Evolutionary conservation across 2,797 vertebrate genomes (phyloP).

Genomic region (Tarsius wallacei): DNA sequence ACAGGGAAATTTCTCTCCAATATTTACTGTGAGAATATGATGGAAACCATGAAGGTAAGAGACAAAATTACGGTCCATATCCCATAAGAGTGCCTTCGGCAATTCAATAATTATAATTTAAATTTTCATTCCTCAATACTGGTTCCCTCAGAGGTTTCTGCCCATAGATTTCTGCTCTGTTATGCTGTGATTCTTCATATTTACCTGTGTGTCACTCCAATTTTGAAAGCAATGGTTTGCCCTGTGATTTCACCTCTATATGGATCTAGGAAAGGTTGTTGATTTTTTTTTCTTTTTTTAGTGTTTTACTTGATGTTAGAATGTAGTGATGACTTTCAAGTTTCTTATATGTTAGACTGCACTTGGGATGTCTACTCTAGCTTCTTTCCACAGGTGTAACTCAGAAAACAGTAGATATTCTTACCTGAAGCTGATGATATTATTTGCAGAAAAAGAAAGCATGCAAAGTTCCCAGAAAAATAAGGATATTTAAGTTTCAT

Average conservation of each 20-base stretch:
- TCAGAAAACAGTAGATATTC: neutral
- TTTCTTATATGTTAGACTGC: no score
- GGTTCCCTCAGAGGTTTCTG: neutral
- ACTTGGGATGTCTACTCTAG: no score
- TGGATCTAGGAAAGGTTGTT: neutral
- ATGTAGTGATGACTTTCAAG: no score
- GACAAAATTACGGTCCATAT: neutral
- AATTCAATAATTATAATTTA: neutral
- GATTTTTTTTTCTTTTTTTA: no score
- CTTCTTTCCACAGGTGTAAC: neutral
- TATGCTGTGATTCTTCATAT: neutral
- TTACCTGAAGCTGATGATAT: conserved; percentile 29
- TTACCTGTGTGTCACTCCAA: neutral
- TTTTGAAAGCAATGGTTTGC: neutral
- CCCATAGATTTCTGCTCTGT: neutral
- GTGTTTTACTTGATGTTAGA: no score
- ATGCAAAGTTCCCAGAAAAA: neutral
- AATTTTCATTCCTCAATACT: neutral
- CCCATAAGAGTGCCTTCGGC: neutral
- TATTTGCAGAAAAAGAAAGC: conserved; percentile 24
- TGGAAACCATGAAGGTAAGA: neutral
- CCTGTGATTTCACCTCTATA: neutral
- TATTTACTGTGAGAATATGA: neutral
- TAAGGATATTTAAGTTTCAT: neutral
- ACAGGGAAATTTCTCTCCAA: no score